phyloP scores from a whole-genome alignment of 2,888 invertebrate genomes.

The Hesperia comma region DNA sequence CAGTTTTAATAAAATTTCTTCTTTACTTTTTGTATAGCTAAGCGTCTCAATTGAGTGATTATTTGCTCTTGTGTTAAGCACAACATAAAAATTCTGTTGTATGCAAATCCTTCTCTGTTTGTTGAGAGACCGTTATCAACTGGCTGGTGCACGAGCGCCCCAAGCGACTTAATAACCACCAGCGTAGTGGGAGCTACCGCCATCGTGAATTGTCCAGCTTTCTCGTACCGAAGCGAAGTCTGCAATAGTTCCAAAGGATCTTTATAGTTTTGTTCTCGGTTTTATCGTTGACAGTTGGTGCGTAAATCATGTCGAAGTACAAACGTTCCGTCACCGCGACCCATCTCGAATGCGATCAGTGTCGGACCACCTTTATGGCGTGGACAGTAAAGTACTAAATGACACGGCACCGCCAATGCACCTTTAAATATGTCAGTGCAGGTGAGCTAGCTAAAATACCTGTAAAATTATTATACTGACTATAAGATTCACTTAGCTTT shows the following conservation, averaged over 20 bases:
- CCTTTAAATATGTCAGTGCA: constrained; percentile 26
- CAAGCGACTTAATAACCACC: constrained; percentile 57
- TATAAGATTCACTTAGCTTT: constrained; percentile 32
- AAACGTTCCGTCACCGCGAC: constrained; percentile 61
- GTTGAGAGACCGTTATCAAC: constrained; percentile 67
- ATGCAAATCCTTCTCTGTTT: constrained; percentile 60
- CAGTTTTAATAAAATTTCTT: neutral
- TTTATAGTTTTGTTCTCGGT: constrained; percentile 47
- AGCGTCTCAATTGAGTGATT: constrained; percentile 29
- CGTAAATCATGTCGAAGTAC: constrained; percentile 67
- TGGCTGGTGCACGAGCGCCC: constrained; percentile 70
- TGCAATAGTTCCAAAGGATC: constrained; percentile 43
- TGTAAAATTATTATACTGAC: constrained; percentile 29
- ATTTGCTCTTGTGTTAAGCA: constrained; percentile 36
- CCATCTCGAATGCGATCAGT: constrained; percentile 56
- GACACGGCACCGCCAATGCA: neutral
- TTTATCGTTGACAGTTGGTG: constrained; percentile 55
- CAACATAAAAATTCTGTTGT: constrained; percentile 51
- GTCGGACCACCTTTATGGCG: constrained; percentile 53
- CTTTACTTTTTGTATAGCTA: neutral
- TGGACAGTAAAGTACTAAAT: constrained; percentile 24
- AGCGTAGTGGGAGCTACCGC: constrained; percentile 51
- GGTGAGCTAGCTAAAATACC: constrained; percentile 29
- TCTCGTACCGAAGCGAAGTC: constrained; percentile 16
- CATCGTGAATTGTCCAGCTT: constrained; percentile 23